phyloP scores from a whole-genome alignment of 2,888 invertebrate genomes.

The Rotaria sp. region DNA sequence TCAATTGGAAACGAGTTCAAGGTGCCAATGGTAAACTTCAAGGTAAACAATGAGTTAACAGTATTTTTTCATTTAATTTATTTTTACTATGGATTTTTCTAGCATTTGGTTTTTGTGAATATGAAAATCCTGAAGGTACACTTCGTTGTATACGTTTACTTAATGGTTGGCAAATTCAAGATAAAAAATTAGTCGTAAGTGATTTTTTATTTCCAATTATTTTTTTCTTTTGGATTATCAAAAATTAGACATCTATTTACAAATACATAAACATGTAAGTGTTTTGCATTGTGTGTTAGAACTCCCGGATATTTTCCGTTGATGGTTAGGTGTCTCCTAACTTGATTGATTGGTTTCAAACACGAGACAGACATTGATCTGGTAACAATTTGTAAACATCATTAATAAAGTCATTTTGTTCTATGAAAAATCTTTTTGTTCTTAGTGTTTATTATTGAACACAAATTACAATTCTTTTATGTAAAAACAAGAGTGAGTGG shows the following conservation, averaged over 20 bases:
- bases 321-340: background rate
- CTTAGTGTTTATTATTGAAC: slow-evolving; percentile 13
- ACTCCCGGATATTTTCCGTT: slow-evolving; percentile 10
- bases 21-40: slow-evolving; percentile 62
- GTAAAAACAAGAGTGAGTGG: slow-evolving; percentile 13
- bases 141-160: slow-evolving; percentile 79
- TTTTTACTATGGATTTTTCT: background rate
- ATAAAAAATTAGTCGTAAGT: slow-evolving; percentile 71
- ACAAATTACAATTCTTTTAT: background rate
- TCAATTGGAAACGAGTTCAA: slow-evolving; percentile 93
- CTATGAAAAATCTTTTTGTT: slow-evolving; percentile 19
- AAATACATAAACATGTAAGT: background rate
- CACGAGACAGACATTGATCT: slow-evolving; percentile 8
- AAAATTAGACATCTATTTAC: background rate
- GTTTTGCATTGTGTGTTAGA: slow-evolving; percentile 6
- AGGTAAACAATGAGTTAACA: slow-evolving; percentile 44
- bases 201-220: background rate
- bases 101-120: slow-evolving; percentile 89
- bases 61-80: background rate
- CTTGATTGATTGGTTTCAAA: background rate
- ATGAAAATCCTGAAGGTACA: slow-evolving; percentile 87
- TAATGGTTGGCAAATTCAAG: slow-evolving; percentile 83
- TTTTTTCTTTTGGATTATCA: background rate
- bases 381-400: slow-evolving; percentile 1
- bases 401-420: slow-evolving; percentile 13